Conservation (phyloP, 2,888 invertebrate genomes). For the Venusia cambrica region DNA sequence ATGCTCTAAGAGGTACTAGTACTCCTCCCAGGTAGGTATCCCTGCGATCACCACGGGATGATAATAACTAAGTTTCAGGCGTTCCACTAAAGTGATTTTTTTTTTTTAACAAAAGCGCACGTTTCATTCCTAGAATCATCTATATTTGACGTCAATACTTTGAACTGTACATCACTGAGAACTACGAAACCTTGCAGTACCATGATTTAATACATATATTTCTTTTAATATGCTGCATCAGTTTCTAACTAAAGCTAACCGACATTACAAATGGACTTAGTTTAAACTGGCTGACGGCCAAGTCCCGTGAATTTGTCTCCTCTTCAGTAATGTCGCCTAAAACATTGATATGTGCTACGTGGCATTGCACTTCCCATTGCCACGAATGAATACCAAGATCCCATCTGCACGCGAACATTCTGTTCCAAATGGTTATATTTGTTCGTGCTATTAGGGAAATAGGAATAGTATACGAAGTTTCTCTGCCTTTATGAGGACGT, state of each 20-base stretch:
- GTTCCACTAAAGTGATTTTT: no score
- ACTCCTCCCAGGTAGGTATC: no score
- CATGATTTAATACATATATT: no score
- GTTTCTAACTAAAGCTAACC: background rate
- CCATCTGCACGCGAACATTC: slow-evolving; percentile 8
- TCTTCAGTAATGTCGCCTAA: slow-evolving; percentile 11
- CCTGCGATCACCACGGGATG: no score
- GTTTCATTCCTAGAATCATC: no score
- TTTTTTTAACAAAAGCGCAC: no score
- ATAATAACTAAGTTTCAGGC: no score
- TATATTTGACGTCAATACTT: no score
- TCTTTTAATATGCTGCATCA: background rate
- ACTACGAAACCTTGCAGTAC: no score
- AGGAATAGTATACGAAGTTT: slow-evolving; percentile 6
- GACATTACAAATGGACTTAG: slow-evolving; percentile 1
- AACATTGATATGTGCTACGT: slow-evolving; percentile 17
- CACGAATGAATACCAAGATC: slow-evolving; percentile 11
- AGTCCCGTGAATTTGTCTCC: slow-evolving; percentile 9
- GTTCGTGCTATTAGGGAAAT: slow-evolving; percentile 5
- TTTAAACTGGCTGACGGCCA: slow-evolving; percentile 14
- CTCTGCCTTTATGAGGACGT: no score
- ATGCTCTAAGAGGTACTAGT: no score
- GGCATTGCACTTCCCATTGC: slow-evolving; percentile 14
- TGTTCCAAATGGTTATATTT: slow-evolving; percentile 10
- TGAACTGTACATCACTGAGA: no score